Evolutionary conservation across 2,113 vertebrate species (phyloP), one percentile per base, ranked within the genome.

Genomic region (Cardinalis cardinalis): DNA sequence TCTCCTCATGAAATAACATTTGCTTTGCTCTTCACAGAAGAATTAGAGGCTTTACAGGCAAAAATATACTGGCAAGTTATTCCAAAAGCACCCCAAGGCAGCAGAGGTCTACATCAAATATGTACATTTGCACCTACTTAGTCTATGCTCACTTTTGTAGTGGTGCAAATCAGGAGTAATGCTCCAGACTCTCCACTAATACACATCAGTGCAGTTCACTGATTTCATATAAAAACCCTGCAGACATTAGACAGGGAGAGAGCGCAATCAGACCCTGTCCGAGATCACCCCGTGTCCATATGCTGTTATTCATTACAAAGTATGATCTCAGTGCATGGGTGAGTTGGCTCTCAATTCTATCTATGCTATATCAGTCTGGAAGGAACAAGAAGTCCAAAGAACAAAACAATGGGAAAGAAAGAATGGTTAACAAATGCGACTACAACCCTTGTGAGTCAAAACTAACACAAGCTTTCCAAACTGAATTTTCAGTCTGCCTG

Each of bases 221-320:
- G 89, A 41, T 77, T 92, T 79, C 4, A 3, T 82, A 79, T 53
- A 55, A 79, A 90, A 81, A n/a, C 29, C 55, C 43, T 3, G 14
- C 74, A 55, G 84, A 78, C 36, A 9, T 20, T 17, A 65, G 7
- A 63, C 46, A 75, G 64, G 78, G 76, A 74, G 64, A 87, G 43
- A 38, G 38, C 0, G 1, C 73, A 49, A 48, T 61, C 59, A 43
- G 70, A 84, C 38, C 84, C 81, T 58, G 52, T 70, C 55, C 7
- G 26, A 87, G 87, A 68, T 65, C 81, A 40, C 81, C 78, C 71
- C 1, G 3, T n/a, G 87, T 53, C 94, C 84, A 70, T 90, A 84
- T 84, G 86, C 84, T 92, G 87, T 84, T 79, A 74, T 53, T 90
- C 84, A 87, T 72, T 82, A 90, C 80, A 73, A 87, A 93, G 79